Base-by-base conservation (phyloP, 2,797 vertebrate species). In the Limnodromus scolopaceus region DNA sequence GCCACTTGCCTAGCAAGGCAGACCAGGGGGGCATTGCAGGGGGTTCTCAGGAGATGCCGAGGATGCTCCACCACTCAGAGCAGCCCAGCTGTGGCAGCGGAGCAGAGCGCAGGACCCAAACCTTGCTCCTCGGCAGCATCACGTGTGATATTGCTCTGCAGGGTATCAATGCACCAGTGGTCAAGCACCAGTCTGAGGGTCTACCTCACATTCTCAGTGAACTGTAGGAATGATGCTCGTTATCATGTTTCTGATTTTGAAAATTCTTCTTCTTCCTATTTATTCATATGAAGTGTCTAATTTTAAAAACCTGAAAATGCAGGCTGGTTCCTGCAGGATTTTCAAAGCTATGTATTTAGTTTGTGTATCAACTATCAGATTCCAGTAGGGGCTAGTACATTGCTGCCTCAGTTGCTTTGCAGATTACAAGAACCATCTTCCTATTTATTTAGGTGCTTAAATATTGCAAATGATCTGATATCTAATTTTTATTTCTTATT, bases 221-320 rank as follows among this genome's bases (percentile, higher is more conserved):
- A 38, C 58, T 36, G 22, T 0, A 0, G 39, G 46, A 51, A 27
- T 28, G 39, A 46, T 24, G 11, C 13, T 79, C 45, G n/a, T 27
- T 58, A 6, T 41, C 3, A 38, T 2, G 6, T 68, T 13, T 49
- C 34, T 78, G 28, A 43, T 48, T 84, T 80, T 60, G 22, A 20
- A 74, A 64, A 64, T 13, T 58, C 15, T 53, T 61, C 16, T 25
- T 76, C 84, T 46, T 77, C 28, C 17, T 87, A 34, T 79, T 83
- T 66, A 63, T 64, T 77, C 27, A 74, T 43, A 60, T 24, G 10
- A 68, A 39, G 12, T 15, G 13, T 27, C 54, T 43, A 6, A 51
- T 78, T 48, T 55, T 23, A 49, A 63, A 71, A 41, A 48, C 12
- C 4, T 69, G 48, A 51, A 79, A 57, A 24, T 27, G 5, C 22